A percentile compares a stretch with the other conserved stretches of the same genome.
Conservation (phyloP, 2,797 vertebrate species). For the Odontamblyopus lacepedii region DNA sequence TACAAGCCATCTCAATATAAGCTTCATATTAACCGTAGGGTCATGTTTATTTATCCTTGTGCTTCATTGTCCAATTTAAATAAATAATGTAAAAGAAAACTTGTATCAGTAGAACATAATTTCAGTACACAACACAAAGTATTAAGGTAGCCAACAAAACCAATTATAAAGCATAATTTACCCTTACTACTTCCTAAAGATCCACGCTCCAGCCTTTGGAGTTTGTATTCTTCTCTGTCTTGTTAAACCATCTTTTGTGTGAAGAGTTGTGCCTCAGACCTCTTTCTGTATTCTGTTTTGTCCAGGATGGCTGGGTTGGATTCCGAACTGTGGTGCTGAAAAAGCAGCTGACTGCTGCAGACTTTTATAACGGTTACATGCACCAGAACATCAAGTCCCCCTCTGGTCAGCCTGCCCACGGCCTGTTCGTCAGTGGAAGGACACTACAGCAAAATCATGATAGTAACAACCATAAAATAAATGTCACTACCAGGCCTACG, state of each 20-base stretch:
- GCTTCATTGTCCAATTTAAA: too few relatives aligned
- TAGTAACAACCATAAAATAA: neutral
- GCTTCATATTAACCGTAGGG: too few relatives aligned
- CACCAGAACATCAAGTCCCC: slow-evolving; percentile 75
- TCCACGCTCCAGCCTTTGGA: too few relatives aligned
- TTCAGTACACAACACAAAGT: neutral
- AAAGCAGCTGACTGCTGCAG: slow-evolving; percentile 86
- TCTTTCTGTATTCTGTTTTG: neutral
- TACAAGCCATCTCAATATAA: too few relatives aligned
- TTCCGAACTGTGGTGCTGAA: slow-evolving; percentile 83
- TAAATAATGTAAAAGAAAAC: too few relatives aligned
- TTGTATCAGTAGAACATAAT: too few relatives aligned
- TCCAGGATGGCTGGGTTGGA: slow-evolving; percentile 90
- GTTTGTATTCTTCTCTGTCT: neutral
- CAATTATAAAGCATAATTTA: too few relatives aligned
- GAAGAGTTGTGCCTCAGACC: neutral
- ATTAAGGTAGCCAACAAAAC: neutral
- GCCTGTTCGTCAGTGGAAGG: slow-evolving; percentile 82
- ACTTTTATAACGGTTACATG: slow-evolving; percentile 96
- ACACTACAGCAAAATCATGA: neutral
- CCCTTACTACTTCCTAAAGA: too few relatives aligned
- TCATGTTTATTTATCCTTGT: too few relatives aligned
- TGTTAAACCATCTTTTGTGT: neutral
- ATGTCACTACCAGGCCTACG: neutral
- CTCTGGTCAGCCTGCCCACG: slow-evolving; percentile 30